A percentile compares a stretch with the other conserved stretches of the same genome.
Evolutionary conservation across 2,113 vertebrate species (phyloP).

Genomic region (Tachuris rubrigastra): DNA sequence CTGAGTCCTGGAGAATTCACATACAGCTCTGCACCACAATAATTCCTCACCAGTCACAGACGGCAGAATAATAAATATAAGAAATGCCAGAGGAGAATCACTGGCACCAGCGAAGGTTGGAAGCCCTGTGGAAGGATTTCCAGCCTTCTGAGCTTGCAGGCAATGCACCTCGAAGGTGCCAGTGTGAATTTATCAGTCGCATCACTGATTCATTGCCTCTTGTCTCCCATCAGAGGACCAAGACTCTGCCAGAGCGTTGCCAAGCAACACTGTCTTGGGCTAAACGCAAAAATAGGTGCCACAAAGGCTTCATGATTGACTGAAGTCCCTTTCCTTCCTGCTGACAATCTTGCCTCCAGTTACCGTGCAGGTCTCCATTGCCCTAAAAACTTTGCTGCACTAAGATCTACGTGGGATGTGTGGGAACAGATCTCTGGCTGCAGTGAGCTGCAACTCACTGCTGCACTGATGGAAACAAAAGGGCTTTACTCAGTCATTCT

Average conservation of each 20-base stretch:
- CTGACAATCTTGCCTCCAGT: neutral
- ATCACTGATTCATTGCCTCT: neutral
- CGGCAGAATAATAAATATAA: neutral
- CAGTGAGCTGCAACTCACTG: neutral
- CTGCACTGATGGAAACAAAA: neutral
- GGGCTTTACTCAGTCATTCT: neutral
- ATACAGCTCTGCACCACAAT: neutral
- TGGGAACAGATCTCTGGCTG: neutral
- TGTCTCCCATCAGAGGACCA: neutral
- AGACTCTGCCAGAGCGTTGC: conserved; percentile 19
- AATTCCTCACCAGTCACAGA: neutral
- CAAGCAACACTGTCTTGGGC: conserved; percentile 26
- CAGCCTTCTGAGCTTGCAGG: conserved; percentile 8
- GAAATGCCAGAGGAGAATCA: neutral
- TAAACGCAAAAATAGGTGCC: neutral
- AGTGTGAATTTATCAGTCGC: conserved; percentile 11
- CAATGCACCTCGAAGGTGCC: neutral
- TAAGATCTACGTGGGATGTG: neutral
- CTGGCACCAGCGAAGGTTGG: neutral
- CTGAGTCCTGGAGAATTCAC: neutral
- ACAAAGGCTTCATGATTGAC: neutral
- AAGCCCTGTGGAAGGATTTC: neutral
- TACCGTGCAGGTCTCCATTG: neutral
- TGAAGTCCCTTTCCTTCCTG: neutral
- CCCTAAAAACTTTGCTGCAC: neutral